phyloP scores from a whole-genome alignment of 1,140 invertebrate genomes.

The Rhopalosiphum padi region DNA sequence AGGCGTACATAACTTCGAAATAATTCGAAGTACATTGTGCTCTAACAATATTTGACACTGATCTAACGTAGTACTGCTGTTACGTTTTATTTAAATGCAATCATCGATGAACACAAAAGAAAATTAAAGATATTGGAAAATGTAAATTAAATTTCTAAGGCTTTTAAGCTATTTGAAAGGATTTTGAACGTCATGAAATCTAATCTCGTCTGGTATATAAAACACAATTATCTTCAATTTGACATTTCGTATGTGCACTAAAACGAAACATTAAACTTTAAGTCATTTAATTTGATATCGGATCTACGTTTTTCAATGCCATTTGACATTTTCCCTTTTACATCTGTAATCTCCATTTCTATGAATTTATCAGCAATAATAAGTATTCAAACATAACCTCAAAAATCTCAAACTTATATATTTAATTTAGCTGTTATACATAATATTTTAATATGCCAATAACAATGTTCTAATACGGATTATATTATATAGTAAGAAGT shows the following conservation, averaged over 20 bases:
- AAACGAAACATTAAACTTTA: conserved; percentile 4
- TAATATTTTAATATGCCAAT: not conserved
- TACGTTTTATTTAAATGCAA: not conserved
- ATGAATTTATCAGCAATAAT: too few relatives aligned
- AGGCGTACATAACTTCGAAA: not conserved
- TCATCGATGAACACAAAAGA: not conserved
- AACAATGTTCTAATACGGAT: not conserved
- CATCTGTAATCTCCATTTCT: too few relatives aligned
- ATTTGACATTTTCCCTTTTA: not conserved
- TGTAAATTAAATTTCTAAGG: not conserved
- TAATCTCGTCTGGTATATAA: not conserved
- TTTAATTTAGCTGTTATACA: not conserved
- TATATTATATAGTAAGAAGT: too few relatives aligned
- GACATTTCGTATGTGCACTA: not conserved
- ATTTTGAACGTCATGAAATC: not conserved
- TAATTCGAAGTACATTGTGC: not conserved
- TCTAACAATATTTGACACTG: not conserved
- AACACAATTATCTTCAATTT: not conserved
- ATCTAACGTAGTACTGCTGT: not conserved
- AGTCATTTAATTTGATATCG: not conserved
- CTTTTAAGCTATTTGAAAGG: not conserved
- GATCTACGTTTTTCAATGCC: not conserved
- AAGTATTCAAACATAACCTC: not conserved
- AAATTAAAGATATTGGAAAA: not conserved
- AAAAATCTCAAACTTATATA: not conserved